Evolutionary conservation across 1,140 invertebrate species (phyloP).

Genomic region (Zaprionus gabonicus): DNA sequence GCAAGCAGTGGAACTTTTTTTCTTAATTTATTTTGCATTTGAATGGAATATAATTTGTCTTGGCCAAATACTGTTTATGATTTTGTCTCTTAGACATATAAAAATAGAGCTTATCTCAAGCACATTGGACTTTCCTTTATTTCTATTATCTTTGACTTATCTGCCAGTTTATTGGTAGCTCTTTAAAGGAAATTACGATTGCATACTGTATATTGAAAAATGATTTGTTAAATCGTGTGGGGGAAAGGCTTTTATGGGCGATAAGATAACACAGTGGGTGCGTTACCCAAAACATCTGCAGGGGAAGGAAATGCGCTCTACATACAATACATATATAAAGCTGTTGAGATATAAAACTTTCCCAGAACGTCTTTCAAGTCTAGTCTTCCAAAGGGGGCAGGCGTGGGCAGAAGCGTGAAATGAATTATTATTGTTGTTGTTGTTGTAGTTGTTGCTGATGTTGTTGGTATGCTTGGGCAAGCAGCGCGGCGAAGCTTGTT

Average conservation of each 20-base stretch:
- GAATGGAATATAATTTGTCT: background rate
- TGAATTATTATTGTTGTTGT: constrained; percentile 43
- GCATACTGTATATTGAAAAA: constrained; percentile 19
- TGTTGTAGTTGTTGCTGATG: constrained; percentile 24
- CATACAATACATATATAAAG: constrained; percentile 10
- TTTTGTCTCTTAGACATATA: background rate
- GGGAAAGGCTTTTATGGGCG: background rate
- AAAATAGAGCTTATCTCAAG: constrained; percentile 21
- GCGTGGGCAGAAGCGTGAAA: constrained; percentile 54
- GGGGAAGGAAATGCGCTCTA: constrained; percentile 13
- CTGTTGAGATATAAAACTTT: constrained; percentile 32
- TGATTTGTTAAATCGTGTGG: constrained; percentile 15
- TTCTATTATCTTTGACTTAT: constrained; percentile 3
- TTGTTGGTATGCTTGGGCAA: constrained; percentile 39
- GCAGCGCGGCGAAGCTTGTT: constrained; percentile 54
- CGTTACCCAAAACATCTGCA: constrained; percentile 26
- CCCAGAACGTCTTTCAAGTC: constrained; percentile 33
- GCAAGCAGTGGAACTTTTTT: background rate
- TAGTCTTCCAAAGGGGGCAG: background rate
- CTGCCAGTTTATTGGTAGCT: background rate
- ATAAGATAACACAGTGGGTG: constrained; percentile 25
- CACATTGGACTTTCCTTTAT: constrained; percentile 9
- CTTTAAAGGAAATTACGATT: constrained; percentile 3
- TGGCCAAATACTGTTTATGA: background rate
- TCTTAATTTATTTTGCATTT: background rate